Conservation (phyloP, 2,797 vertebrate species). For the Ibycter americanus region DNA sequence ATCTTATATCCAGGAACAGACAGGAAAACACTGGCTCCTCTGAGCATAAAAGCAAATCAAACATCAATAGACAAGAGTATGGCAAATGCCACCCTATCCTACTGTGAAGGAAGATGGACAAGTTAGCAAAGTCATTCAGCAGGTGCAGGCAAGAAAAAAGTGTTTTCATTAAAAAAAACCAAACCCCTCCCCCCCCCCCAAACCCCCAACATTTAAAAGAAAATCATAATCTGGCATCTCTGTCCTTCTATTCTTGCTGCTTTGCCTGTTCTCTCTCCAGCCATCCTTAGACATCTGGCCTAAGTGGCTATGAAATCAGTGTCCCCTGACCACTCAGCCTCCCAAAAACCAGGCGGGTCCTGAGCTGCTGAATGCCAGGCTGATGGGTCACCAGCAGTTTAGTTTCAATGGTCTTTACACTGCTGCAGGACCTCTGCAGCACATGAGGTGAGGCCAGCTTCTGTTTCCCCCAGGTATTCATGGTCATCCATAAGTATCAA, state of each 20-base stretch:
- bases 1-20: not conserved
- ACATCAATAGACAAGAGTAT: not conserved
- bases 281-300: not conserved
- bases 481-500: not conserved
- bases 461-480: not conserved
- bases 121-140: not conserved
- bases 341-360: not conserved
- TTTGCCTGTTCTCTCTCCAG: not conserved
- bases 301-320: not conserved
- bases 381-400: not conserved
- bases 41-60: not conserved
- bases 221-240: not conserved
- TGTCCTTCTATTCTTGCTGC: not conserved
- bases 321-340: not conserved
- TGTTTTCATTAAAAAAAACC: not conserved
- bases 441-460: not conserved
- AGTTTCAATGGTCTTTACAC: not conserved
- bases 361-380: not conserved
- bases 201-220: not conserved
- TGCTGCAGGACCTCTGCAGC: not conserved
- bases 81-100: not conserved
- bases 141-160: not conserved
- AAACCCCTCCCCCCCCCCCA: too few relatives aligned
- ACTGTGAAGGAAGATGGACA: fast-evolving
- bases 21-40: not conserved